Conservation (phyloP, 64 coral and sea anemone species). For the Montipora efflorescens region DNA sequence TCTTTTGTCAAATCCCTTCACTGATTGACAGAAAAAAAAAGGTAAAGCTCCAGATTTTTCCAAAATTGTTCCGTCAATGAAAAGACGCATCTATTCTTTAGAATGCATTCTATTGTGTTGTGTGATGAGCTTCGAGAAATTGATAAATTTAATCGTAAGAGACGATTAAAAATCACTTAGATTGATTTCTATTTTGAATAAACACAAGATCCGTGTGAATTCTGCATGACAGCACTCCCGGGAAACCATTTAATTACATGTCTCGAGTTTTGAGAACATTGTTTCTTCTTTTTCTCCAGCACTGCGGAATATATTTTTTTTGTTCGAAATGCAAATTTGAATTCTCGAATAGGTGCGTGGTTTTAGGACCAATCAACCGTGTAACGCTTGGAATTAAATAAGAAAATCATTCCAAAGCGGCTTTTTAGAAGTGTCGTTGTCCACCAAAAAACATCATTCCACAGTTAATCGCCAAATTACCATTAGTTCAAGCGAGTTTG, state of each 20-base stretch:
- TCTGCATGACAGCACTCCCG: too few species aligned
- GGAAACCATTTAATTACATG: constrained; percentile 17
- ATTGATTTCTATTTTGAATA: background rate
- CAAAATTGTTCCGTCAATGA: background rate
- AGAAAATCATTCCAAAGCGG: too few species aligned
- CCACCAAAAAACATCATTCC: too few species aligned
- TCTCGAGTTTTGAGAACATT: background rate
- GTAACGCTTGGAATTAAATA: background rate
- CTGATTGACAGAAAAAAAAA: background rate
- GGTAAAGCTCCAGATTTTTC: background rate
- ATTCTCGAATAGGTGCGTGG: constrained; percentile 41
- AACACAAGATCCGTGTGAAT: background rate
- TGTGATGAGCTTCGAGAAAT: background rate
- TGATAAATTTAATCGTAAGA: background rate
- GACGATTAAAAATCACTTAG: background rate
- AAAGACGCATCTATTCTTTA: background rate
- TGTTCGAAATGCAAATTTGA: constrained; percentile 41
- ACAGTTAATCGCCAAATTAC: too few species aligned
- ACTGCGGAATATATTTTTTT: background rate
- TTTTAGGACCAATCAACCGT: background rate
- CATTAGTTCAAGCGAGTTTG: too few species aligned
- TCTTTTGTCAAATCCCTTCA: background rate
- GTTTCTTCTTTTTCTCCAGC: background rate
- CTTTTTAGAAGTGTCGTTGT: too few species aligned
- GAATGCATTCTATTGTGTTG: background rate